Evolutionary conservation across 2,113 vertebrate genomes (phyloP).

Genomic region (Brachyhypopomus occidentalis): DNA sequence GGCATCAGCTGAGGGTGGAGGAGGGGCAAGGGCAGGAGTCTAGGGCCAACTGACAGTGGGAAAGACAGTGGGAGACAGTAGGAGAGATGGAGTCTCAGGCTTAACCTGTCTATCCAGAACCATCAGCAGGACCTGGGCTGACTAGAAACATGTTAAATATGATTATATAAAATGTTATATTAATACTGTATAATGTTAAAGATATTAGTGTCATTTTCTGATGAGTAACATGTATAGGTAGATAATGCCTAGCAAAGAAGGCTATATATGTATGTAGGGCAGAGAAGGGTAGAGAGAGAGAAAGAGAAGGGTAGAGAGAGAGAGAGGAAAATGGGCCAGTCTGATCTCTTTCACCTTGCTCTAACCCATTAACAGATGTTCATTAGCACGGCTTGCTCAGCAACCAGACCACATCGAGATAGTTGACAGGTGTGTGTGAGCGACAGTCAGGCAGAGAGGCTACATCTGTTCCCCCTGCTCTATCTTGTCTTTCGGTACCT

Average conservation of each 20-base stretch:
- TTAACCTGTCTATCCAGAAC: conserved; percentile 31
- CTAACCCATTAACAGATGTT: conserved; percentile 56
- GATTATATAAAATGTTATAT: neutral
- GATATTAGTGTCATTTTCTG: no score
- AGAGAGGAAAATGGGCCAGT: neutral
- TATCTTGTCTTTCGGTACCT: neutral
- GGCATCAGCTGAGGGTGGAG: neutral
- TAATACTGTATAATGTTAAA: neutral
- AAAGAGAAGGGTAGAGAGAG: no score
- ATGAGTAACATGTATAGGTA: neutral
- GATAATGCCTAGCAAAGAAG: neutral
- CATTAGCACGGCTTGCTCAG: conserved; percentile 45
- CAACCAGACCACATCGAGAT: conserved; percentile 38
- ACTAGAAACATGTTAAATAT: neutral
- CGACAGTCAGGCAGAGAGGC: no score
- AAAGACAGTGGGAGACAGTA: neutral
- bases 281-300: no score
- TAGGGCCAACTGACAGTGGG: conserved; percentile 49
- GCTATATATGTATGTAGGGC: conserved; percentile 37
- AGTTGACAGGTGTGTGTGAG: conserved; percentile 47
- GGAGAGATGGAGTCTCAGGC: conserved; percentile 5
- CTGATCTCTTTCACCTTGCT: conserved; percentile 43
- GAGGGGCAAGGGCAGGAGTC: conserved; percentile 27
- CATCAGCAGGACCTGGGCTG: neutral
- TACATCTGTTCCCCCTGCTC: no score